phyloP scores from a whole-genome alignment of 2,888 invertebrate genomes.

The Dasypolia templi region DNA sequence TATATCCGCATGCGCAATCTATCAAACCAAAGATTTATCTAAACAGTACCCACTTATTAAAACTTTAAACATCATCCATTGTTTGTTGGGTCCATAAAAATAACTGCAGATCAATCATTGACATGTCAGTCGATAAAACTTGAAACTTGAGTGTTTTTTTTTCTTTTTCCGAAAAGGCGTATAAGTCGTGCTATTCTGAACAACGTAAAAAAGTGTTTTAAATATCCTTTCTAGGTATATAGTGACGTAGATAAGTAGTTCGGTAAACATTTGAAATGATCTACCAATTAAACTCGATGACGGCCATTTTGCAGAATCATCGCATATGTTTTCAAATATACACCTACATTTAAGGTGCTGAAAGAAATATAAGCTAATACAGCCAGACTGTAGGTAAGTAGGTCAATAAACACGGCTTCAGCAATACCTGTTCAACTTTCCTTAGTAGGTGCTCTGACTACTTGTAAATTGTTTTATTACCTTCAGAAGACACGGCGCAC shows the following conservation, averaged over 20 bases:
- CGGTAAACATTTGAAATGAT: conserved; percentile 30
- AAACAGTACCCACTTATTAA: conserved; percentile 3
- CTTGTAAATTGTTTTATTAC: conserved; percentile 60
- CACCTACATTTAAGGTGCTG: conserved; percentile 6
- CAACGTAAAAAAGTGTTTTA: neutral
- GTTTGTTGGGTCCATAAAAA: conserved; percentile 13
- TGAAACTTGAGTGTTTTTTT: neutral
- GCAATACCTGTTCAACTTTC: conserved; percentile 61
- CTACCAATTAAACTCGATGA: conserved; percentile 18
- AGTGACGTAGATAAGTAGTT: conserved; percentile 17
- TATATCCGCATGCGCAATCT: conserved; percentile 30
- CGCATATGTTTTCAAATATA: conserved; percentile 18
- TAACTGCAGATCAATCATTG: conserved; percentile 19
- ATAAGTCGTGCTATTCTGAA: neutral
- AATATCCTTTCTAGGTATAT: neutral
- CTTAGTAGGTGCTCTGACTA: conserved; percentile 54
- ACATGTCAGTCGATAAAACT: conserved; percentile 1
- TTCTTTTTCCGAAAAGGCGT: neutral
- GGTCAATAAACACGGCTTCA: conserved; percentile 34
- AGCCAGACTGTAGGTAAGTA: conserved; percentile 22
- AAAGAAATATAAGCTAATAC: conserved; percentile 31
- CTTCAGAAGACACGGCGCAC: conserved; percentile 45
- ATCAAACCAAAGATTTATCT: conserved; percentile 31
- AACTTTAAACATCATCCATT: conserved; percentile 29
- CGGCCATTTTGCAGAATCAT: conserved; percentile 23